Base-by-base conservation (phyloP, 2,797 vertebrate species). In the Acrossocheilus fasciatus region DNA sequence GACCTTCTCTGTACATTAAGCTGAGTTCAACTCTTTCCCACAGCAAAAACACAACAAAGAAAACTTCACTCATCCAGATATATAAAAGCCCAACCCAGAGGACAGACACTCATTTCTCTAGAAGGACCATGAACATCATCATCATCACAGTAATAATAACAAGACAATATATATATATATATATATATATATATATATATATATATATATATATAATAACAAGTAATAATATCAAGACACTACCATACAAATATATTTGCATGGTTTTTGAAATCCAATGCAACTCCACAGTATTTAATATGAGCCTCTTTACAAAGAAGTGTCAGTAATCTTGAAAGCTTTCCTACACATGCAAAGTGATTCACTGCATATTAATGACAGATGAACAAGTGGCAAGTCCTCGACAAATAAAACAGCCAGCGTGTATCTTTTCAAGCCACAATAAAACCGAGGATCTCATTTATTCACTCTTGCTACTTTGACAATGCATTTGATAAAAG, bases 21-120 rank as follows among this genome's bases (percentile, higher is more conserved):
- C 57, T 20, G 69, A 68, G 74, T 69, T 85, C 85, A 83, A 57
- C 73, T 87, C 70, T 81, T 85, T 72, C 43, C 83, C 79, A 84
- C 72, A 70, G 76, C 57, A 83, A 62, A 89, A 86, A 83, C 23
- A 52, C 69, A 36, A 68, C 43, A 73, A 81, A 70, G 26, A 84
- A 59, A 52, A 30, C 68, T 75, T 86, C 15, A 52, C 45, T 68
- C 77, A 64, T 81, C 70, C 78, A 81, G 26, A 52, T 41, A 81
- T 80, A 73, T 45, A 70, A 70, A 73, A 74, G 6, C 78, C 57
- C 57, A 64, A 34, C 39, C 39, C 76, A 41, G 47, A 59, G 12
- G 15, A 86, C 41, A 85, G 39, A 62, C 18, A 12, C 5, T 39
- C 18, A 30, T 57, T 78, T 75, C 30, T 84, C 73, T 39, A 59